Evolutionary conservation across 2,113 vertebrate species (phyloP), one percentile per base, ranked within the genome.

Genomic region (Cyanoramphus novaezelandiae): DNA sequence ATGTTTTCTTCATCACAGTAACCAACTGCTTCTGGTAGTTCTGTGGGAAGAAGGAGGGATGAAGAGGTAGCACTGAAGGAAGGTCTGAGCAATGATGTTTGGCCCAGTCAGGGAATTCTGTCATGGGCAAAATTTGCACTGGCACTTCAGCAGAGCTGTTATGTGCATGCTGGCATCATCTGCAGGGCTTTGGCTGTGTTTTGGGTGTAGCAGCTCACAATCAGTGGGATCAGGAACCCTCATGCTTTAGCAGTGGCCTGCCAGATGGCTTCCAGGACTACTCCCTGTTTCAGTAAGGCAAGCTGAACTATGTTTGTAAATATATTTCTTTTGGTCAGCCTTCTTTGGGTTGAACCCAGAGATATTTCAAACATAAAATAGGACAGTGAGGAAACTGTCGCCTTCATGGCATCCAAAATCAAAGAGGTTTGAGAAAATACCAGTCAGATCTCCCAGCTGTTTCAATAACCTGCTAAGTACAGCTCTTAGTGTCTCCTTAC

Each of bases 1-100:
- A 96, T 59, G 52, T 96, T 97, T 49, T 93, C 88, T 69, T 87
- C 75, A 68, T 95, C 95, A n/a, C 97, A 97, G 86, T 75, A 87
- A 19, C 96, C 94, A 85, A 33, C 62, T 69, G 93, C 95, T 86
- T 95, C 84, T 89, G 97, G 96, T 63, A 97, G 17, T 82, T 93
- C 97, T 96, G 85, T 1, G 0, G 67, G 64, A 75, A 70, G 62
- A 91, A 91, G 50, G n/a, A 49, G 68, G 25, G 27, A 47, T n/a
- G 27, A 43, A 53, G 52, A 27, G 28, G 79, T 41, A 89, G 63
- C 8, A 8, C 2, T 9, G 43, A 71, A 69, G 46, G 44, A 76
- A 46, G 20, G 27, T 69, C 57, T 79, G 33, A 55, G 64, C 0
- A 0, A 41, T 31, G 27, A 20, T 17, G 27, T 87, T 91, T 92